phyloP scores from a whole-genome alignment of 2,113 vertebrate genomes.

The Phodopus roborovskii region DNA sequence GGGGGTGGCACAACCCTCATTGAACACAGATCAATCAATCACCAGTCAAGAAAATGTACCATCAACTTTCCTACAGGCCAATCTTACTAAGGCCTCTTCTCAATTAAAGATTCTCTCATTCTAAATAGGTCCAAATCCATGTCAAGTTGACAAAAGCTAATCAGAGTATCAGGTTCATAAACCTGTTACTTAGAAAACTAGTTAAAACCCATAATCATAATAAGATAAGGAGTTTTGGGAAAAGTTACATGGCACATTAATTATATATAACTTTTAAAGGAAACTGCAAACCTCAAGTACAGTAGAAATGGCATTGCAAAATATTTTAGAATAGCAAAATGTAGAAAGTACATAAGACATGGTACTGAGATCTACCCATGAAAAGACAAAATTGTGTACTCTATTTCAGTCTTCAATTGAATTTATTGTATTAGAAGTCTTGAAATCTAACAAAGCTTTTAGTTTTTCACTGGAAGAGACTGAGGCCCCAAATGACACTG shows the following conservation, averaged over 20 bases:
- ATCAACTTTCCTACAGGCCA: neutral
- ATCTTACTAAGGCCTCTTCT: neutral
- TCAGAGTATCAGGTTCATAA: neutral
- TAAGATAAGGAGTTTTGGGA: neutral
- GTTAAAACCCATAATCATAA: neutral
- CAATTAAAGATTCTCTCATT: neutral
- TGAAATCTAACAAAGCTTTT: neutral
- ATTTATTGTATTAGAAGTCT: neutral
- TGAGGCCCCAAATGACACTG: neutral
- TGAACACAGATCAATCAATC: neutral
- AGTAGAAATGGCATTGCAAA: neutral
- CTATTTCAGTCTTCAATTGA: neutral
- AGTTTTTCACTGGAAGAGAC: neutral
- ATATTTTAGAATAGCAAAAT: neutral
- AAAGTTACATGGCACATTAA: neutral
- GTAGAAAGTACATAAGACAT: neutral
- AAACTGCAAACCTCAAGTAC: neutral
- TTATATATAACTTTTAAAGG: neutral
- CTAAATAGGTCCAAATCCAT: neutral
- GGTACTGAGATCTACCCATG: neutral
- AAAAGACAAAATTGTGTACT: neutral
- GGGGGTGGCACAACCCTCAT: neutral
- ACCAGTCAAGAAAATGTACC: neutral
- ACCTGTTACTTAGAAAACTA: neutral
- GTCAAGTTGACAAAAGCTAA: neutral